Evolutionary conservation across 2,888 invertebrate species (phyloP), one percentile per base, ranked within the genome.

Genomic region (Heliconius charithonia): DNA sequence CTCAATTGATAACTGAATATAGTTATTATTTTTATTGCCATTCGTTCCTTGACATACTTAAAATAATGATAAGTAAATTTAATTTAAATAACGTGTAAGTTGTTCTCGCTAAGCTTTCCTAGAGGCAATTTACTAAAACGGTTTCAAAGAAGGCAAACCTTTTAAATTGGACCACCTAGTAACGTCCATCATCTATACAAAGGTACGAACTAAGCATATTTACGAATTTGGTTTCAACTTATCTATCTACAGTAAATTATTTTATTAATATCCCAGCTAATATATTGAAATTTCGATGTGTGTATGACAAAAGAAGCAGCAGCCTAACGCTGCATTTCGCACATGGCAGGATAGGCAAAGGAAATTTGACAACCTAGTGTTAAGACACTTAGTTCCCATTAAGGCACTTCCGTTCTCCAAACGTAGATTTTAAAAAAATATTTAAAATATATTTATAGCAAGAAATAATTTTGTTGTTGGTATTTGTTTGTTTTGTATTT

Each of bases 61-160:
- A 56, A 72, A 56, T 71, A 72, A 56, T n/a, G 56, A 72, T 72
- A 72, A 71, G 56, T 56, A 56, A 56, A 72, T 72, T 32, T 72
- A n/a, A 56, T 56, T 56, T 59, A 59, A 72, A 72, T 56, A 71
- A 56, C 7, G 56, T 32, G 29, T 59, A 29, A 32, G n/a, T 59
- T 13, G 13, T 56, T 56, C 7, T 32, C n/a, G 56, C 22, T 22
- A 51, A 70, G 12, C 13, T 32, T n/a, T 56, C 22, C 29, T 29
- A 59, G 13, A n/a, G 22, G 7, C 56, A 32, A 56, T 59, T 72
- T 72, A 56, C 56, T n/a, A 56, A 71, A 71, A 71, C 51, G 70
- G 4, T 45, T 56, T 51, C 51, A 71, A 25, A 27, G 29, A 71
- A 72, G 13, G 27, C 41, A 12, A 22, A n/a, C 29, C 32, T 32